Base-by-base conservation (phyloP, 2,797 vertebrate species). In the Phaenicophaeus curvirostris region DNA sequence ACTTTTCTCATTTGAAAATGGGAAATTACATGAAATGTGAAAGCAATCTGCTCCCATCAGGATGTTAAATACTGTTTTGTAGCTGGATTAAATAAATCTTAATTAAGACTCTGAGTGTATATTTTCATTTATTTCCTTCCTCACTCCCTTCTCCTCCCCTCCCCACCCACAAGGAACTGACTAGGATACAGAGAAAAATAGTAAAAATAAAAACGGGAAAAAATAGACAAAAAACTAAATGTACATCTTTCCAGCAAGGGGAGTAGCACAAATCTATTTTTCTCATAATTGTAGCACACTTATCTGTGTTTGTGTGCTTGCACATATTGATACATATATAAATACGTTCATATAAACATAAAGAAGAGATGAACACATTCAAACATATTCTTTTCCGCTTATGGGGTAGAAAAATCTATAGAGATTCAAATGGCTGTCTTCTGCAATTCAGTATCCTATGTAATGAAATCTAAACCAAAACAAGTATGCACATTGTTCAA, bases 1-100 rank as follows among this genome's bases (percentile, higher is more conserved):
- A 59, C 91, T 94, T 84, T 92, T 72, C 91, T 86, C 54, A 84
- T 89, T 94, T 93, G 55, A 88, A 96, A 94, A 89, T 86, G 82
- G 74, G 73, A 86, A 96, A 81, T 89, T 79, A 18, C 59, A 85
- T 86, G 51, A 76, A 91, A 91, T 82, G 77, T 73, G 95, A 93
- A 94, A 85, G 92, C 92, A 94, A 91, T 93, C 89, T 96, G 76
- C 76, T 96, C 66, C 82, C 91, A 89, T 95, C 92, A 89, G 85
- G 89, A 95, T 93, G 89, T 76, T 94, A 96, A 93, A 91, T 93
- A 89, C 87, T 94, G 90, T 87, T 95, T 94, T 95, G 82, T 92
- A 65, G 73, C 58, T 78, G 85, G 85, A 81, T 92, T 91, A 95
- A 95, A 95, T 95, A 93, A 96, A 96, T 96, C 87, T 92, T 95